These are phyloP conservation scores for Tethea ocularis DNA, from an alignment of 2,888 invertebrate species.

Conservation along the genomic window DNA sequence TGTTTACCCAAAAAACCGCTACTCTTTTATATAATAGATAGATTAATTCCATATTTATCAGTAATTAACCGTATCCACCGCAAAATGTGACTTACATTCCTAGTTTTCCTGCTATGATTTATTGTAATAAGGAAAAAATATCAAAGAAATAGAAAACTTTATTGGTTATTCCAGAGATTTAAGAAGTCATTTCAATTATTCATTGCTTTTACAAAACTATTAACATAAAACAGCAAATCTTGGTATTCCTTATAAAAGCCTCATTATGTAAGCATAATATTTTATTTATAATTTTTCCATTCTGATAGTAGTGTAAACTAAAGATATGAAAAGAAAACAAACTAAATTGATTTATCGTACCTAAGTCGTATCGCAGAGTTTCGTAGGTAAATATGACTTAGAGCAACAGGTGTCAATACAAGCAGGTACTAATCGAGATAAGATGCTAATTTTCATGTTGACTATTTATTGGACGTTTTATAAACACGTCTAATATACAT, in stretches of 20 bases:
- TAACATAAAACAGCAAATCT: not conserved
- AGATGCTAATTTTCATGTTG: not conserved
- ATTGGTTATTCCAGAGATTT: not conserved
- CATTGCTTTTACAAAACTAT: not conserved
- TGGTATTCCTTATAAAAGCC: not conserved
- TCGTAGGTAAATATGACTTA: not conserved
- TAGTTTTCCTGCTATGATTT: not conserved
- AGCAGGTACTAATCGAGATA: not conserved
- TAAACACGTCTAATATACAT: not conserved
- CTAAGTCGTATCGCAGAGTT: not conserved
- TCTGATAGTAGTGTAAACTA: not conserved
- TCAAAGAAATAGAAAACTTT: not conserved
- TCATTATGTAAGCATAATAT: not conserved
- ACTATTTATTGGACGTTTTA: not conserved
- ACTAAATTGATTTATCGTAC: not conserved
- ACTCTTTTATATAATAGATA: too few relatives aligned
- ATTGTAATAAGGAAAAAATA: not conserved
- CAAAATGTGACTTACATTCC: too few relatives aligned
- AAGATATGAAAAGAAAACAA: not conserved
- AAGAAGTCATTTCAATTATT: slow-evolving; percentile 1
- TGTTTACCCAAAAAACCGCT: too few relatives aligned
- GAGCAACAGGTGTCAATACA: slow-evolving; percentile 1
- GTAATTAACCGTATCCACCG: too few relatives aligned
- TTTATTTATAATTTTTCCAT: too few relatives aligned
- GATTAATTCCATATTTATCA: too few relatives aligned